Base-by-base conservation (phyloP, 2,888 invertebrate genomes). In the Mythimna vitellina region DNA sequence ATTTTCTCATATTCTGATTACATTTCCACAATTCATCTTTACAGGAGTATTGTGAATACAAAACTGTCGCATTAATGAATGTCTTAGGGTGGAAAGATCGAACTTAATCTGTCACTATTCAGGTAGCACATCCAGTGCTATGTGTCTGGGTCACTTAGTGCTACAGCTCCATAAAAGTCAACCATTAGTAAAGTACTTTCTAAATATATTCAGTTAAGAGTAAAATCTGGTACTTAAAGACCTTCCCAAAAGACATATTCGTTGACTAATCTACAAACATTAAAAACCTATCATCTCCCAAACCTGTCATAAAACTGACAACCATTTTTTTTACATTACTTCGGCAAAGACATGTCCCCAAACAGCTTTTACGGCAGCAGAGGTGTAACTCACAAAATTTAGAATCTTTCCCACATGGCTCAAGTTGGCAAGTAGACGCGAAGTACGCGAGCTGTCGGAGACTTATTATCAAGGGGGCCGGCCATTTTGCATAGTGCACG, bases 401-500 rank as follows among this genome's bases (percentile, higher is more conserved):
- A 8, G 69, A 78, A 72, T 78, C 73, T 75, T 78, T 70, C 73
- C 68, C 73, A 60, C 68, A 74, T 53, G 78, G 49, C 51, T 74
- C 69, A 77, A 83, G 70, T 83, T 80, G 70, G 63, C 66, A 77
- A 86, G 66, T 83, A 67, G 46, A 46, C 46, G 14, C 42, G 17
- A 17, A 46, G 46, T 61, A 69, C 49, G 68, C n/a, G 22, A 83
- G 76, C 71, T 81, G 76, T 57, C 61, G 62, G 42, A 76, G 81
- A 80, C 67, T 65, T 76, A 76, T 83, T 77, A 78, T 63, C 70
- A 64, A 65, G 74, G 80, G 67, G 49, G 53, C 46, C n/a, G 58
- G 73, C 63, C 67, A 85, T 86, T 70, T 85, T 84, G 84, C 84
- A 86, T 82, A 82, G 68, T 62, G 77, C 81, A 80, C 77, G 70